Evolutionary conservation across 2,888 invertebrate genomes (phyloP).

Genomic region (Acanthococcus lagerstroemiae): DNA sequence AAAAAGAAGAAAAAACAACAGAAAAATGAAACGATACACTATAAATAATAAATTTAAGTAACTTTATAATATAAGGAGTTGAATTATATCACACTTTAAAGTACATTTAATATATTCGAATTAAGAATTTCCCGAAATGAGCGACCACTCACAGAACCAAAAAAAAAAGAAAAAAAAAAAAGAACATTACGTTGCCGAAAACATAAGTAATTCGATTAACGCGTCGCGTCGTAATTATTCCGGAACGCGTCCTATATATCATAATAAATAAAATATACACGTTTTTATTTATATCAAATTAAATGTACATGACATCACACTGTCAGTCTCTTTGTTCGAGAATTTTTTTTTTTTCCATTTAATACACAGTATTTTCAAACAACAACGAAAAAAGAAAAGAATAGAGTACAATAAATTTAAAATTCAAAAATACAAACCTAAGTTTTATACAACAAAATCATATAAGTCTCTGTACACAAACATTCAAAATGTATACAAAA

Average conservation of each 20-base stretch:
- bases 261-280: not conserved
- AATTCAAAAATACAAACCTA: slow-evolving; percentile 23
- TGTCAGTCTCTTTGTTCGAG: slow-evolving; percentile 29
- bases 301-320: slow-evolving; percentile 30
- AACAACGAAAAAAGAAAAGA: slow-evolving; percentile 22
- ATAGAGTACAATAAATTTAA: slow-evolving; percentile 11
- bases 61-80: slow-evolving; percentile 14
- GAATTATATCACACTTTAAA: slow-evolving; percentile 30
- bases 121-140: not conserved
- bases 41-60: slow-evolving; percentile 27
- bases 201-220: not conserved
- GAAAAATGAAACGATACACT: slow-evolving; percentile 25
- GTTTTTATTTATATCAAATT: slow-evolving; percentile 16
- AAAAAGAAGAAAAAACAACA: slow-evolving; percentile 17
- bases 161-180: not conserved
- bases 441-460: slow-evolving; percentile 13
- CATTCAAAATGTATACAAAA: slow-evolving; percentile 21
- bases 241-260: not conserved
- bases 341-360: slow-evolving; percentile 17
- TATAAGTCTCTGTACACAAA: slow-evolving; percentile 18
- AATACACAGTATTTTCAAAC: slow-evolving; percentile 29
- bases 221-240: not conserved
- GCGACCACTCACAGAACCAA: not conserved
- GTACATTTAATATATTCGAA: slow-evolving; percentile 22
- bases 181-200: not conserved